Conservation (phyloP, 2,113 vertebrate species). For the Hemiscyllium ocellatum region DNA sequence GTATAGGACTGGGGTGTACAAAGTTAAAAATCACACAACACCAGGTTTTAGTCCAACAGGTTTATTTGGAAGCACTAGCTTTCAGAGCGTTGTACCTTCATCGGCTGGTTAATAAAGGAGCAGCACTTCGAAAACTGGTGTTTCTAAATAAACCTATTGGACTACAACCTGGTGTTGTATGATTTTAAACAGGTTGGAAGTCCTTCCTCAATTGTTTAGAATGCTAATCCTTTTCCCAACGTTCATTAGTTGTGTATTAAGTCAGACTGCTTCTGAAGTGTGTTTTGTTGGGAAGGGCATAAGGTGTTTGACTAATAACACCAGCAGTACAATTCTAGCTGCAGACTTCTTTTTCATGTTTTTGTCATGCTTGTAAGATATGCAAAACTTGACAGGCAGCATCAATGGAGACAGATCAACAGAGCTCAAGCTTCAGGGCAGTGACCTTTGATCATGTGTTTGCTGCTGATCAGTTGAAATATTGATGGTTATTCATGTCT, state of each 20-base stretch:
- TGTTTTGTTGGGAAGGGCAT: background rate
- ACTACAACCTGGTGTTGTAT: too few species aligned
- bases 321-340: background rate
- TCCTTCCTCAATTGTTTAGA: background rate
- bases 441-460: background rate
- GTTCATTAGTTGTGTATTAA: background rate
- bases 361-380: background rate
- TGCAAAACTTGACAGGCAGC: background rate
- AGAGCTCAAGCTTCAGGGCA: background rate
- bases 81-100: too few species aligned
- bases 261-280: background rate
- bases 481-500: background rate
- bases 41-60: too few species aligned
- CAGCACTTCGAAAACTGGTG: too few species aligned
- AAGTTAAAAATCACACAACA: too few species aligned
- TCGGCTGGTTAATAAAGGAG: too few species aligned
- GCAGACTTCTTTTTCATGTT: background rate
- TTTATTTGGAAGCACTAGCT: too few species aligned
- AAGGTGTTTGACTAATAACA: background rate
- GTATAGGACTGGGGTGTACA: too few species aligned
- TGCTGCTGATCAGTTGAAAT: background rate
- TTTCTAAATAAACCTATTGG: too few species aligned
- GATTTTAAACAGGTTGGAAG: background rate
- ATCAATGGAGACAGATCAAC: background rate
- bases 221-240: background rate